Percentiles rank a stretch among this genome's conserved stretches.
Evolutionary conservation across 2,797 vertebrate genomes (phyloP).

Genomic region (Acipenser transmontanus): DNA sequence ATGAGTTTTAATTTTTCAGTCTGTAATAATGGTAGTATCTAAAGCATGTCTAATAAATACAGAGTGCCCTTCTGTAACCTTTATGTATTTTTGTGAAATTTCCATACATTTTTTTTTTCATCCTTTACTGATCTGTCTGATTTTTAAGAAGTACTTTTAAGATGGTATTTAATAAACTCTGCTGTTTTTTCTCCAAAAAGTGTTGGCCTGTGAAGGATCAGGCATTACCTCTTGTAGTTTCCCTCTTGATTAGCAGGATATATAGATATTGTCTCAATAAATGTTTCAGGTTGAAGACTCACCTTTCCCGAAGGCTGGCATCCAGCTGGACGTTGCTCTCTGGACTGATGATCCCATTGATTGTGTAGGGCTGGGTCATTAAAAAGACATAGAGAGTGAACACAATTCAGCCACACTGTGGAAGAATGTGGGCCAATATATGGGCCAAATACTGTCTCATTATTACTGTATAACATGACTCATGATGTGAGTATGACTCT

Average conservation of each 20-base stretch:
- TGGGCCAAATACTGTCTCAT: too few relatives aligned
- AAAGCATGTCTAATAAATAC: slow-evolving; percentile 49
- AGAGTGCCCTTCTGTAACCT: slow-evolving; percentile 50
- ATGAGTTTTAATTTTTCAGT: slow-evolving; percentile 2
- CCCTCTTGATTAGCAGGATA: slow-evolving; percentile 25
- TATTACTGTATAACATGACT: too few relatives aligned
- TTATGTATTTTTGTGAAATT: slow-evolving; percentile 52
- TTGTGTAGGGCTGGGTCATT: slow-evolving; percentile 47
- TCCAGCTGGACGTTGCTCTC: slow-evolving; percentile 53
- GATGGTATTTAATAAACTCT: slow-evolving; percentile 76
- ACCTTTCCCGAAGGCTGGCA: slow-evolving; percentile 46
- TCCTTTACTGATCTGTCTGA: slow-evolving; percentile 53
- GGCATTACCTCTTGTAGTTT: slow-evolving; percentile 42
- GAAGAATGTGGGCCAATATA: too few relatives aligned
- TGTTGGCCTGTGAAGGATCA: too few relatives aligned
- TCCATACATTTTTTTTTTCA: slow-evolving; percentile 36
- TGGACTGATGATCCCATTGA: slow-evolving; percentile 58
- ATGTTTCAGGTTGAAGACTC: slow-evolving; percentile 16
- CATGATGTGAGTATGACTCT: too few relatives aligned
- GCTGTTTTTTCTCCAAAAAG: slow-evolving; percentile 36
- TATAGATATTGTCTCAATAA: background rate
- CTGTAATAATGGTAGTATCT: slow-evolving; percentile 30
- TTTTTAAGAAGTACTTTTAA: slow-evolving; percentile 54
- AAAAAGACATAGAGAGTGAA: too few relatives aligned
- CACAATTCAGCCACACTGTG: too few relatives aligned